Evolutionary conservation across 2,888 invertebrate genomes (phyloP).

Genomic region (Hydrotaea diabolus): DNA sequence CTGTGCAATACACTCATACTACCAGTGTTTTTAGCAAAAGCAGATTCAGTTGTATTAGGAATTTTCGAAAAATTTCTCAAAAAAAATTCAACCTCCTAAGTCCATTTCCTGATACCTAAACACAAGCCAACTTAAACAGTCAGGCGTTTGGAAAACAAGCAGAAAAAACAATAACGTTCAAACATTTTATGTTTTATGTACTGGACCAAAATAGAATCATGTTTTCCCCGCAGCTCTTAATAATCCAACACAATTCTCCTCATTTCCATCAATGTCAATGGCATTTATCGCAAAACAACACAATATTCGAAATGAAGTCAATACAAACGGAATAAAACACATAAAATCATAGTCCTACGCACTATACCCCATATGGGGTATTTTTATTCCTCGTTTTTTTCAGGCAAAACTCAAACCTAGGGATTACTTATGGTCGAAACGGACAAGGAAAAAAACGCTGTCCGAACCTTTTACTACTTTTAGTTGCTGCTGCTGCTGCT

Average conservation of each 20-base stretch:
- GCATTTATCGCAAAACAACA: conserved; percentile 32
- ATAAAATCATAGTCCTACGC: not conserved
- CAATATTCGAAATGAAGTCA: not conserved
- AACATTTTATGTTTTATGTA: not conserved
- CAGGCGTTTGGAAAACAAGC: no score
- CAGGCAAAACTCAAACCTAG: not conserved
- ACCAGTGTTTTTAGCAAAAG: no score
- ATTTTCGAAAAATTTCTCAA: no score
- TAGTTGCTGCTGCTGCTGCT: not conserved
- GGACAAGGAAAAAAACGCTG: not conserved
- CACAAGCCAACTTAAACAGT: no score
- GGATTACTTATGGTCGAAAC: not conserved
- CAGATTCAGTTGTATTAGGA: no score
- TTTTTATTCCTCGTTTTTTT: no score
- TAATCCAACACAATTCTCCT: conserved; percentile 22
- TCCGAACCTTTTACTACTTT: not conserved
- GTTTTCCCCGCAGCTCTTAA: not conserved
- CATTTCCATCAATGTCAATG: conserved; percentile 51
- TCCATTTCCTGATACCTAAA: no score
- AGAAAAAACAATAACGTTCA: no score
- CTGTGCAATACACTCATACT: no score
- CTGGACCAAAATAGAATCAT: not conserved
- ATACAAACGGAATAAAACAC: not conserved
- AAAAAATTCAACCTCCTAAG: no score
- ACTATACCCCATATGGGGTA: not conserved